Base-by-base conservation (phyloP, 2,797 vertebrate species). In the Poecile montanus region DNA sequence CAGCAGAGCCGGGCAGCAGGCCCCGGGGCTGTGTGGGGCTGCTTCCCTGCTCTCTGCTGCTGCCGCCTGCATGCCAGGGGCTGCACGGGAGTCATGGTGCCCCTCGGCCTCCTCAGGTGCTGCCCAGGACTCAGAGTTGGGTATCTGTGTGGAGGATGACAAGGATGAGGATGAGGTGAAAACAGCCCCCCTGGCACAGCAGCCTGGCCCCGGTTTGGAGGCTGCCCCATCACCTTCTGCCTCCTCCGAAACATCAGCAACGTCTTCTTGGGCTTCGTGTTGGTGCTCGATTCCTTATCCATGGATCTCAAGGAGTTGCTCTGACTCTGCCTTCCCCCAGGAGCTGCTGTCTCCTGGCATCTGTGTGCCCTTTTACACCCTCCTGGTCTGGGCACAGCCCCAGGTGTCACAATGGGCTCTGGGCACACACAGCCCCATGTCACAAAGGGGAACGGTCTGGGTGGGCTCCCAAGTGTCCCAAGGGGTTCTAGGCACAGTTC, bases 291-390 rank as follows among this genome's bases (percentile, higher is more conserved):
- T 36, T 42, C 45, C 54, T 25, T 10, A 20, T 42, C 25, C 3
- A 3, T 30, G 47, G 26, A 44, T 47, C 53, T 71, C 32, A 11
- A 2, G 1, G 26, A 51, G 4, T 44, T 1, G 1, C 38, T 16
- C 20, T 0, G 7, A 68, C 3, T 2, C 38, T 61, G 16, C 32
- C 0, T 4, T 32, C 6, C 4, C 17, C 38, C 5, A 0, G 17
- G 26, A 60, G 32, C 10, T 44, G 38, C 45, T 36, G 36, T 51
- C 45, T 60, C 78, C 66, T 44, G 38, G 66, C 32, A 53, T 10
- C 38, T 11, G 26, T 11, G 26, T 1, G 1, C 20, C 56, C 17
- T 25, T 70, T 42, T 10, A 16, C 18, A 13, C 16, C 13, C 40
- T 6, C n/a, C 25, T 7, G 36, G 3, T 5, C 54, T 34, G 45